Percentiles rank a stretch among this genome's conserved stretches.
Conservation (phyloP, 2,797 vertebrate species). For the Euphonia xanthogaster region DNA sequence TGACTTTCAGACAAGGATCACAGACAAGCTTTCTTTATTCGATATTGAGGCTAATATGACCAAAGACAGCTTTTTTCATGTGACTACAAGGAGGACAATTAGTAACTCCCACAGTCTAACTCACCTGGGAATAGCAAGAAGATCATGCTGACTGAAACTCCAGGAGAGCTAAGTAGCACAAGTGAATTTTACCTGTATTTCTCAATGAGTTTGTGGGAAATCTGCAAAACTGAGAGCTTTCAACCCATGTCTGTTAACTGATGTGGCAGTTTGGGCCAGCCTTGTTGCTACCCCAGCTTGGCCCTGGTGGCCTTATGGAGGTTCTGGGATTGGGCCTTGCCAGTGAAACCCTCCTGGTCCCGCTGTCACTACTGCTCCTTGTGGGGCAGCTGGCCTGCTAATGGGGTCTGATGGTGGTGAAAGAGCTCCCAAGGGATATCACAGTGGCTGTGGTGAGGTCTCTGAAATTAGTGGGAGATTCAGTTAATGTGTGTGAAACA, state of each 20-base stretch:
- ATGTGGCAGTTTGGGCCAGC: background rate
- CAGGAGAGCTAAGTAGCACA: background rate
- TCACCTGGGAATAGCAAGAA: background rate
- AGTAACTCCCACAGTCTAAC: background rate
- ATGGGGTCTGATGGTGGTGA: background rate
- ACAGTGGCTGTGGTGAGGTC: background rate
- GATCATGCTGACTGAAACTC: background rate
- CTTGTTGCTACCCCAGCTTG: background rate
- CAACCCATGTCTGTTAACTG: fast-evolving
- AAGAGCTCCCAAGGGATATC: background rate
- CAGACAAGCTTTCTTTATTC: background rate
- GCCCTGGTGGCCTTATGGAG: background rate
- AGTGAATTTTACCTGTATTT: background rate
- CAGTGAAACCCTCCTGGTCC: background rate
- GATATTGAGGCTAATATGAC: background rate
- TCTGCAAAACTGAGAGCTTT: background rate
- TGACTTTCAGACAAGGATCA: background rate
- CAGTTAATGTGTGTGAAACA: background rate
- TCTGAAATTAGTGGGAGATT: background rate
- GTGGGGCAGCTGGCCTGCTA: fast-evolving
- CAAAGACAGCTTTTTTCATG: background rate
- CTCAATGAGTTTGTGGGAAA: background rate
- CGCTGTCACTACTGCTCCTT: fast-evolving
- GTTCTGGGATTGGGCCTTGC: background rate
- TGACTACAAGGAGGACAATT: background rate